Evolutionary conservation across 2,888 invertebrate species (phyloP).

Genomic region (Tolmerus cingulatus): DNA sequence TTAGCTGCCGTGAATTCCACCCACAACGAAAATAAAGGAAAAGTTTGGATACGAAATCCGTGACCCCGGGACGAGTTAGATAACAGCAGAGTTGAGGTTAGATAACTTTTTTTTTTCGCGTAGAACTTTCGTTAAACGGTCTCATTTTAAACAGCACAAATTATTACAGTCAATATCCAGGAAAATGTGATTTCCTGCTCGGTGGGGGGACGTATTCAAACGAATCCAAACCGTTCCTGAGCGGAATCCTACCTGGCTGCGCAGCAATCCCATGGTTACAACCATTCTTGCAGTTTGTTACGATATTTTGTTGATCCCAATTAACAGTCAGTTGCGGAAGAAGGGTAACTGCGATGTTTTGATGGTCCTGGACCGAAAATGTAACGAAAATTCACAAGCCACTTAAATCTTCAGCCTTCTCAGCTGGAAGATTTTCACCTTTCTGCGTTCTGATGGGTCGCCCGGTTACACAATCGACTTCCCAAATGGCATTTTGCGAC

Average conservation of each 20-base stretch:
- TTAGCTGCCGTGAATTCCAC: conserved; percentile 7
- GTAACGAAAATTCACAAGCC: neutral
- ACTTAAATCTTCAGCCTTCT: conserved; percentile 63
- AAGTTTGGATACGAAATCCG: neutral
- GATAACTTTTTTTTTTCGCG: neutral
- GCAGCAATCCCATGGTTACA: conserved; percentile 57
- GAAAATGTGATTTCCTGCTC: neutral
- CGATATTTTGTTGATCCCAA: neutral
- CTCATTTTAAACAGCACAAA: neutral
- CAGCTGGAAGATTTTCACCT: conserved; percentile 61
- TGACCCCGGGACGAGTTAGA: conserved; percentile 42
- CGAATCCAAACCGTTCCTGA: neutral
- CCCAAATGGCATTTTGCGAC: neutral
- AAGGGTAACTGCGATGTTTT: neutral
- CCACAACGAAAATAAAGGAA: conserved; percentile 1
- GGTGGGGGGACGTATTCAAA: neutral
- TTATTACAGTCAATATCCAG: neutral
- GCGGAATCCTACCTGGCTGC: conserved; percentile 56
- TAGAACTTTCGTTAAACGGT: neutral
- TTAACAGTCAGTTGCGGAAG: neutral
- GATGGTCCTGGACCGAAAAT: neutral
- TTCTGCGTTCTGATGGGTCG: neutral
- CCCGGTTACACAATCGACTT: conserved; percentile 8
- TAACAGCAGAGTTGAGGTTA: conserved; percentile 48
- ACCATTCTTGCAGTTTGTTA: conserved; percentile 53